Conservation (phyloP, 2,113 vertebrate species). For the Callopanchax toddi region DNA sequence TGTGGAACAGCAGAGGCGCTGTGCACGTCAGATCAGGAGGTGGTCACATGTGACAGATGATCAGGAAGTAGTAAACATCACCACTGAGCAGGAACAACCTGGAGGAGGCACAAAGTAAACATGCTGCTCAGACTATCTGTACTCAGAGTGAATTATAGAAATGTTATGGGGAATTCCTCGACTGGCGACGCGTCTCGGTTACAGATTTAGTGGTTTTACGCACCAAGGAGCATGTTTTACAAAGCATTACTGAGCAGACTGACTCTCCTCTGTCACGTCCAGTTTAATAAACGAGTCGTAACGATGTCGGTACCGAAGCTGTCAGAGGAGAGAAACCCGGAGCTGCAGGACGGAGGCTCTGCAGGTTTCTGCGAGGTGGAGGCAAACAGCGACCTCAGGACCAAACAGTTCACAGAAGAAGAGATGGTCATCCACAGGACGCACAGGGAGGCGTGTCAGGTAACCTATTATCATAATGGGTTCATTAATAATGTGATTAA, state of each 20-base stretch:
- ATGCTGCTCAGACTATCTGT: neutral
- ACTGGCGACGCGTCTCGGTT: no score
- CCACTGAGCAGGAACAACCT: neutral
- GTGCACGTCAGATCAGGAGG: neutral
- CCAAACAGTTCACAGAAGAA: conserved; percentile 48
- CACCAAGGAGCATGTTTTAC: conserved; percentile 30
- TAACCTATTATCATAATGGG: no score
- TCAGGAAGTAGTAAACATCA: conserved; percentile 36
- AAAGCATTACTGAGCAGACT: conserved; percentile 20
- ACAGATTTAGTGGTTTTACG: no score
- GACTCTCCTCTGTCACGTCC: conserved; percentile 3
- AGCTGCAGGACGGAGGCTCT: neutral
- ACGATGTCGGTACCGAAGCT: conserved; percentile 39
- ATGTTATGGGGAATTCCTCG: no score
- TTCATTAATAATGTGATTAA: no score
- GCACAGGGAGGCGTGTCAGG: conserved; percentile 76
- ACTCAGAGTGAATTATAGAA: neutral
- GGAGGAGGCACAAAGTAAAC: neutral
- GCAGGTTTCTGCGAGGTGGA: neutral
- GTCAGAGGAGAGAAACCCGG: conserved; percentile 10
- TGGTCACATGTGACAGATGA: conserved; percentile 48
- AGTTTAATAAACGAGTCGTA: conserved; percentile 18
- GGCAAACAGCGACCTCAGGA: neutral
- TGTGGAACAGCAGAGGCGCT: conserved; percentile 63
- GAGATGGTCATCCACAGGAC: conserved; percentile 56